Conservation (phyloP, 2,888 invertebrate genomes). For the Pediacus dermestoides region DNA sequence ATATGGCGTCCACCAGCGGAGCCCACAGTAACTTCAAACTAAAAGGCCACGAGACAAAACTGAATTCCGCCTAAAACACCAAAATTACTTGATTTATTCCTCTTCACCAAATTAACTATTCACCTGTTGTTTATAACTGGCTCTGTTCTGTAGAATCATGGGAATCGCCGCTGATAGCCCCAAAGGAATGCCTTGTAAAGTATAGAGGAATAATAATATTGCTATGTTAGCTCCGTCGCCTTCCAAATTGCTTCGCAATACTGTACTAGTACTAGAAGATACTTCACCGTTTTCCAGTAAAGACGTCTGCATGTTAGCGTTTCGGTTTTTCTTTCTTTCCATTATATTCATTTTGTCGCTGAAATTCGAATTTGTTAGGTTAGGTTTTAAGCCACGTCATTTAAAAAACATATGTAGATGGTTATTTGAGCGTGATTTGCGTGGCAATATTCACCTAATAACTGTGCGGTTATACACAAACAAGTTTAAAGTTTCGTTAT, state of each 20-base stretch:
- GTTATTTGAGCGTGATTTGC: too few relatives aligned
- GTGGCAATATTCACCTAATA: too few relatives aligned
- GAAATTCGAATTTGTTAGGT: neutral
- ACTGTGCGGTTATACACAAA: too few relatives aligned
- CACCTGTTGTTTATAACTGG: slow-evolving; percentile 91
- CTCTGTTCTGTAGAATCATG: slow-evolving; percentile 88
- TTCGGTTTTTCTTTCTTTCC: slow-evolving; percentile 26
- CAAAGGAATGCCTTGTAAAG: slow-evolving; percentile 92
- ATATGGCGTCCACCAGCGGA: slow-evolving; percentile 93
- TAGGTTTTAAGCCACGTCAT: slow-evolving; percentile 7
- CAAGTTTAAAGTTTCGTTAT: too few relatives aligned
- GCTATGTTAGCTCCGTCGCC: slow-evolving; percentile 80
- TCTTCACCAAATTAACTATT: slow-evolving; percentile 10
- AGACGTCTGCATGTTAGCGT: slow-evolving; percentile 11
- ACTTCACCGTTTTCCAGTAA: slow-evolving; percentile 41
- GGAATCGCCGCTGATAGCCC: slow-evolving; percentile 93
- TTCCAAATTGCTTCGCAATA: slow-evolving; percentile 52
- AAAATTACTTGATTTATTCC: too few relatives aligned
- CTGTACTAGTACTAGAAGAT: slow-evolving; percentile 8
- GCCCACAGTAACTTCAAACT: slow-evolving; percentile 96
- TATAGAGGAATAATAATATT: slow-evolving; percentile 86
- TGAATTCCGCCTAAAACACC: slow-evolving; percentile 75
- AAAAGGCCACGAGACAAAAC: slow-evolving; percentile 92
- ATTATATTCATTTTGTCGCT: slow-evolving; percentile 11
- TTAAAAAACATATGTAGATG: too few relatives aligned